Evolutionary conservation across 2,113 vertebrate genomes (phyloP).

Genomic region (Bothrops jararaca): DNA sequence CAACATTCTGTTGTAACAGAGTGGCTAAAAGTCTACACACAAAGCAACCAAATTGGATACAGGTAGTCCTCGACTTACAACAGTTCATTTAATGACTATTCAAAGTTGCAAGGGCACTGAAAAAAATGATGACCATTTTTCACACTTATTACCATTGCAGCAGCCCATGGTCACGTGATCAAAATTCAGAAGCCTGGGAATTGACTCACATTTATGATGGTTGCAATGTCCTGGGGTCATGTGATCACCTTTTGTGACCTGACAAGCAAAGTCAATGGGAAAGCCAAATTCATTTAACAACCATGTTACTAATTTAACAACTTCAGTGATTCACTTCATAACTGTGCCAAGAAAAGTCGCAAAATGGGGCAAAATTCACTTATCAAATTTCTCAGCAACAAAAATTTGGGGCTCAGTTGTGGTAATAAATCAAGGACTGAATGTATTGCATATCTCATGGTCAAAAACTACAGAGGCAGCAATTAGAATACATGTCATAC

Average conservation of each 20-base stretch:
- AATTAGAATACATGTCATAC: not conserved
- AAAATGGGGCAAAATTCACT: not conserved
- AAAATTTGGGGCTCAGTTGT: not conserved
- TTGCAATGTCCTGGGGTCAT: not conserved
- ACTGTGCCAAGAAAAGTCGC: not conserved
- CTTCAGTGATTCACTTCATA: not conserved
- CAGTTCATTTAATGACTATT: not conserved
- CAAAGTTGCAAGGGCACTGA: not conserved
- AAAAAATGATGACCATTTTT: not conserved
- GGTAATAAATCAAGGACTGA: not conserved
- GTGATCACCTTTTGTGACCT: not conserved
- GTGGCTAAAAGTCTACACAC: not conserved
- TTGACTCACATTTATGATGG: not conserved
- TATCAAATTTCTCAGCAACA: not conserved
- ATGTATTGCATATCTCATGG: not conserved
- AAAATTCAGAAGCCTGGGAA: not conserved
- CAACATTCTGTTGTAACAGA: not conserved
- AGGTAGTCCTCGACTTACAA: not conserved
- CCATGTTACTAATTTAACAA: not conserved
- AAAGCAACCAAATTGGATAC: not conserved
- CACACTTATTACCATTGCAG: not conserved
- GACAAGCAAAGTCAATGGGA: not conserved
- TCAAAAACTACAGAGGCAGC: not conserved
- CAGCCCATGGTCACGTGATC: not conserved
- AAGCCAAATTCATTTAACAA: not conserved